Percentiles rank a stretch among this genome's conserved stretches.
Conservation (phyloP, 2,113 vertebrate species). For the Tichodroma muraria region DNA sequence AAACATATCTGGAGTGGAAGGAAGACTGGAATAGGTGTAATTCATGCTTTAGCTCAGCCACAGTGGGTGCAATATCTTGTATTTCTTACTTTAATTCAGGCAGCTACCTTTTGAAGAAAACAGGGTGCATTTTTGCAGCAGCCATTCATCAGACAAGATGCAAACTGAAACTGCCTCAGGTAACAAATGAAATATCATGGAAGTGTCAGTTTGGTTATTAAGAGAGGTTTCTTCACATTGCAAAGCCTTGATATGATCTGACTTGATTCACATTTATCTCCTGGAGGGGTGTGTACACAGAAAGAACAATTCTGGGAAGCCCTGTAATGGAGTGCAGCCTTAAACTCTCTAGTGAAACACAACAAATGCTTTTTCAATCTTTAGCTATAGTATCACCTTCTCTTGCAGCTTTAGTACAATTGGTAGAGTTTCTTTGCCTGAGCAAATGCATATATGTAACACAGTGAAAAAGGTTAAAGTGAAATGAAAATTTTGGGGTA, state of each 20-base stretch:
- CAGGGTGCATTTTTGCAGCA: not conserved
- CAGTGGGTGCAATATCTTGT: not conserved
- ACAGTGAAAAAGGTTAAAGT: not conserved
- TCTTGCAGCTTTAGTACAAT: not conserved
- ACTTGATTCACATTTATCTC: not conserved
- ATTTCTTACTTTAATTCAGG: not conserved
- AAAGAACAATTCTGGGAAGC: not conserved
- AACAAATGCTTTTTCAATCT: not conserved
- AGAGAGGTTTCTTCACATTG: conserved; percentile 18
- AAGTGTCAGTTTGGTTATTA: conserved; percentile 23
- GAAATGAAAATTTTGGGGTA: not conserved
- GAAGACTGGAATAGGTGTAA: not conserved
- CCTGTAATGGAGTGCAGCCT: not conserved
- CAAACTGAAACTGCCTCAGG: conserved; percentile 1
- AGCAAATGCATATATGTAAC: not conserved
- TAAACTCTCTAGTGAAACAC: not conserved
- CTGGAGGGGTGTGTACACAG: not conserved
- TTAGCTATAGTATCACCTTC: not conserved
- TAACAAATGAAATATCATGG: not conserved
- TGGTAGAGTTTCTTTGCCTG: not conserved
- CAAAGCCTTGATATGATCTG: not conserved
- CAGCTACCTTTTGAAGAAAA: not conserved
- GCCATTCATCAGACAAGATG: not conserved
- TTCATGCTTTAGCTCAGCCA: not conserved
- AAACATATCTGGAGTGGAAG: not conserved